These are phyloP conservation scores for Oconnorella tubifera DNA, from an alignment of 2,888 invertebrate species.

Conservation along the genomic window DNA sequence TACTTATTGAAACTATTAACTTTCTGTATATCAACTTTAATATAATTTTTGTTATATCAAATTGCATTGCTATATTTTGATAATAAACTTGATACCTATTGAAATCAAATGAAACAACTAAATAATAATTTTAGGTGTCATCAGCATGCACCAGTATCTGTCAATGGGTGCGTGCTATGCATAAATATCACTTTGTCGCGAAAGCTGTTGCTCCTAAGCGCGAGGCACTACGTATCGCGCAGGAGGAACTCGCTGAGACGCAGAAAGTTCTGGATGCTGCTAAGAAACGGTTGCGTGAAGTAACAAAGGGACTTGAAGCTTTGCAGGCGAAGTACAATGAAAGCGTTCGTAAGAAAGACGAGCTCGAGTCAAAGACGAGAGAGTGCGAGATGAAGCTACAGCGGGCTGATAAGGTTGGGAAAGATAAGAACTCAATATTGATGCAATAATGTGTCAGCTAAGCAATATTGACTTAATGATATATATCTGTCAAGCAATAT, in stretches of 20 bases:
- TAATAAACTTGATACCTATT: no score
- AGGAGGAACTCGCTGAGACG: conserved; percentile 52
- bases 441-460: no score
- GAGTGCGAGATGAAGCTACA: conserved; percentile 54
- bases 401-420: conserved; percentile 56
- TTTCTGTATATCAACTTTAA: no score
- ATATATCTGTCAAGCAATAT: no score
- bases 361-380: conserved; percentile 54
- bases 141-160: conserved; percentile 78
- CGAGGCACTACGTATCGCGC: conserved; percentile 51
- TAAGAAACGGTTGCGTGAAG: conserved; percentile 49
- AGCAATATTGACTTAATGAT: no score
- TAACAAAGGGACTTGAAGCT: conserved; percentile 51
- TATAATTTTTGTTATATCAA: no score
- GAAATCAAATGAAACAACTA: no score
- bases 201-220: conserved; percentile 55
- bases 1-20: no score
- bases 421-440: no score
- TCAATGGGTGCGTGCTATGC: conserved; percentile 68
- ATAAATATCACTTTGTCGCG: conserved; percentile 58
- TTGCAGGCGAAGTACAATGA: conserved; percentile 56
- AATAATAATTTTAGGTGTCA: conserved; percentile 66
- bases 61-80: no score
- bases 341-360: conserved; percentile 55
- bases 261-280: conserved; percentile 51